Evolutionary conservation across 37 sponge, comb jelly and placozoan species (phyloP).

Genomic region (Diacarnus erythraeanus): DNA sequence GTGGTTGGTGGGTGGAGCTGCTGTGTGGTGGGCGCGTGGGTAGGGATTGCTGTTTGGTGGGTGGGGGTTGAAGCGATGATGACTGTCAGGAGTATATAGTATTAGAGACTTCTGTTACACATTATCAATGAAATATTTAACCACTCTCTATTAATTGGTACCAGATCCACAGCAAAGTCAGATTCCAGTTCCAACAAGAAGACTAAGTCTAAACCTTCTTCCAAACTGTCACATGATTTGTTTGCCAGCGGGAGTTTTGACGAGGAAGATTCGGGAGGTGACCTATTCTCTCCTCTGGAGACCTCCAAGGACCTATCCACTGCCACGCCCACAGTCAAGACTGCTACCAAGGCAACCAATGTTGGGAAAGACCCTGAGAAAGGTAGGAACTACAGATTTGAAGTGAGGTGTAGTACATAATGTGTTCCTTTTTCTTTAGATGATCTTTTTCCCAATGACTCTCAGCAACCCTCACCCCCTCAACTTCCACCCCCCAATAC

Average conservation of each 20-base stretch:
- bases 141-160: no score
- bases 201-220: constrained; percentile 10
- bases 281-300: constrained; percentile 34
- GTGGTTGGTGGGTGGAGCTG: no score
- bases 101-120: no score
- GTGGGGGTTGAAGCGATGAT: neutral
- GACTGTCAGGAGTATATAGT: neutral
- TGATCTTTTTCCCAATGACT: neutral
- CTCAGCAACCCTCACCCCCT: neutral
- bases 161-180: neutral
- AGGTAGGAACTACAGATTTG: no score
- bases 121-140: no score
- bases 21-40: neutral
- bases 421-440: no score
- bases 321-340: neutral
- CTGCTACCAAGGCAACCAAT: constrained; percentile 9
- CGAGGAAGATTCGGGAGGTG: constrained; percentile 8
- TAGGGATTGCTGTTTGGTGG: neutral
- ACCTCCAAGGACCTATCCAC: neutral
- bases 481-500: neutral
- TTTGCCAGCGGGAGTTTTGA: constrained; percentile 44
- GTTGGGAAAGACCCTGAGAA: neutral
- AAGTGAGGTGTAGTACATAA: no score
- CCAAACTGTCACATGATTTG: constrained; percentile 47
- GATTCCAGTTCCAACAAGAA: constrained; percentile 12